Evolutionary conservation across 2,113 vertebrate genomes (phyloP), one percentile per base, ranked within the genome.

Genomic region (Capra hircus): DNA sequence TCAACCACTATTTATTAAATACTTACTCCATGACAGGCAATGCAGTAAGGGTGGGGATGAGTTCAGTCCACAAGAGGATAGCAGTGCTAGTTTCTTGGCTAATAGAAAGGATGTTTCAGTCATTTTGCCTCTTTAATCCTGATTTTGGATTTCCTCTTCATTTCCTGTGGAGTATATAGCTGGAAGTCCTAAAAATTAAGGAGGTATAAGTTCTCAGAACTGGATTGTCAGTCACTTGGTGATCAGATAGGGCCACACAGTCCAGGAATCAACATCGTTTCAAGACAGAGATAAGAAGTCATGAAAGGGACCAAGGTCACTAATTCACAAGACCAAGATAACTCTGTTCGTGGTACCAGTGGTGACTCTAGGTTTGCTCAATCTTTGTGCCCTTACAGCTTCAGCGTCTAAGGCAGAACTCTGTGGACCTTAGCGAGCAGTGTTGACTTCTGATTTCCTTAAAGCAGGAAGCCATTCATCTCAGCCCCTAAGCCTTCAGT

Each of bases 141-240:
- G 64, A 84, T 57, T 94, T 77, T 96, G 80, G 43, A 57, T 95
- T 93, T 94, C 55, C 57, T 94, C 78, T 93, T 86, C 64, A 90
- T 62, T 93, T 95, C 67, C 89, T 94, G 55, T 95, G 48, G n/a
- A 89, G 86, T 67, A 85, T 62, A 30, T 15, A 95, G 36, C 74
- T 89, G 6, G 13, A 91, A 96, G 43, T 88, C 30, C 43, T 94
- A 78, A 94, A 96, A 95, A 87, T 62, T 91, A 64, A 86, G 77
- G 43, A 82, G 30, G 71, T 57, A 3, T 64, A 89, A n/a, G 86
- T 9, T 86, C 64, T 53, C 19, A 92, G 77, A 11, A 91, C 25
- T 57, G 28, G 11, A 30, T 59, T 88, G 71, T 81, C 50, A 82
- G 21, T 62, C 23, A n/a, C 30, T 93, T 30, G 40, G 8, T 52